Base-by-base conservation (phyloP, 2,113 vertebrate genomes). In the Hemichromis elongatus region DNA sequence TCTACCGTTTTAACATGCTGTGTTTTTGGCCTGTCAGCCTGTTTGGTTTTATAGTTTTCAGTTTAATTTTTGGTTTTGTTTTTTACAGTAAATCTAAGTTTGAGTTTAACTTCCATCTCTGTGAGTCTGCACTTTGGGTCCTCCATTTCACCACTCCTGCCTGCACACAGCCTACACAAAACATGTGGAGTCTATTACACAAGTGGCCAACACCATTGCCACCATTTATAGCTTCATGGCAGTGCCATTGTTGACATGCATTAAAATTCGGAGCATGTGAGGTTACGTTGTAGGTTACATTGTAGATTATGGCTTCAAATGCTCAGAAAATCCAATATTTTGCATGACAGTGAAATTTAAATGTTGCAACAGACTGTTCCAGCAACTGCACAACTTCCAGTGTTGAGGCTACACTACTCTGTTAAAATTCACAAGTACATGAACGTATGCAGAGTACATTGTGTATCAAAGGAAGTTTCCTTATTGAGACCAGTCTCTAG, bases 281-380 rank as follows among this genome's bases (percentile, higher is more conserved):
- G 28, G 28, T 53, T 53, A 5, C 0, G 19, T 10, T 53, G 50
- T 52, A n/a, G 50, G 9, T 3, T 30, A 59, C 0, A 0, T 10
- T 59, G 26, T 59, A 59, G 16, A 33, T 2, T 59, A 0, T 0
- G 28, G 5, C 26, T 59, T 59, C 57, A 59, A 59, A 33, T 33
- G 0, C 10, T 59, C 5, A 59, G 56, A 33, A 59, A 59, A 59
- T 19, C 28, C 56, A 59, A 30, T 59, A 59, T 59, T 30, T 57
- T 57, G 9, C 24, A 56, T 26, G 24, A 56, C 21, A 56, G 54
- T 56, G 24, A 26, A 56, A 56, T 56, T 59, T 33, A 5, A 59
- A 59, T 19, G 16, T 59, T 10, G 0, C 28, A 59, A 59, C 0
- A 5, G 28, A 18, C 56, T 19, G 5, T 33, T 61, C 57, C 5